Conservation (phyloP, 2,113 vertebrate species). For the Tupaia tana region DNA sequence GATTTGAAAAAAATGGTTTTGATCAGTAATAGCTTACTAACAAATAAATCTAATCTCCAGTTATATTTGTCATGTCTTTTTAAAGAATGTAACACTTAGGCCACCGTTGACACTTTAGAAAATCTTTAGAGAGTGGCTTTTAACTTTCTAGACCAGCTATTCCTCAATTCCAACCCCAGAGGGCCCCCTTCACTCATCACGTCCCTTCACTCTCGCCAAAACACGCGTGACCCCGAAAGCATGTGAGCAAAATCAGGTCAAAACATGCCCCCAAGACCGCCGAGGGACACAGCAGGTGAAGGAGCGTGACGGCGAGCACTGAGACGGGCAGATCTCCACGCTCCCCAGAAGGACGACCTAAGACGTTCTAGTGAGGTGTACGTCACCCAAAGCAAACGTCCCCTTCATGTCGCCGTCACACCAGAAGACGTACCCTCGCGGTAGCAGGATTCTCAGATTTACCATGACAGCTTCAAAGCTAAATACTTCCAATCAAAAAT, state of each 20-base stretch:
- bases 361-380: not conserved
- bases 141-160: slow-evolving; percentile 19
- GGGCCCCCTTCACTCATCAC: not conserved
- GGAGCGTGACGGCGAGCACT: not conserved
- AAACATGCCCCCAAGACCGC: not conserved
- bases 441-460: slow-evolving; percentile 38
- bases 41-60: slow-evolving; percentile 22
- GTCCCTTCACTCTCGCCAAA: not conserved
- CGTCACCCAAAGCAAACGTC: not conserved
- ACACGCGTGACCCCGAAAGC: slow-evolving; percentile 43
- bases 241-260: not conserved
- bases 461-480: slow-evolving; percentile 9
- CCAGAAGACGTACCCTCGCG: not conserved
- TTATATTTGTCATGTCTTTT: not conserved
- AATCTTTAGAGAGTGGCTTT: not conserved
- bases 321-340: not conserved
- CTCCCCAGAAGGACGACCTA: not conserved
- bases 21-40: slow-evolving; percentile 1
- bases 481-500: slow-evolving; percentile 39
- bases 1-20: slow-evolving; percentile 29
- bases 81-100: not conserved
- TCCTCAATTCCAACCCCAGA: not conserved
- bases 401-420: not conserved
- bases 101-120: slow-evolving; percentile 28
- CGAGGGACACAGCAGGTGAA: slow-evolving; percentile 6